phyloP scores from a whole-genome alignment of 64 coral and sea anemone genomes.

The Acropora yongei region DNA sequence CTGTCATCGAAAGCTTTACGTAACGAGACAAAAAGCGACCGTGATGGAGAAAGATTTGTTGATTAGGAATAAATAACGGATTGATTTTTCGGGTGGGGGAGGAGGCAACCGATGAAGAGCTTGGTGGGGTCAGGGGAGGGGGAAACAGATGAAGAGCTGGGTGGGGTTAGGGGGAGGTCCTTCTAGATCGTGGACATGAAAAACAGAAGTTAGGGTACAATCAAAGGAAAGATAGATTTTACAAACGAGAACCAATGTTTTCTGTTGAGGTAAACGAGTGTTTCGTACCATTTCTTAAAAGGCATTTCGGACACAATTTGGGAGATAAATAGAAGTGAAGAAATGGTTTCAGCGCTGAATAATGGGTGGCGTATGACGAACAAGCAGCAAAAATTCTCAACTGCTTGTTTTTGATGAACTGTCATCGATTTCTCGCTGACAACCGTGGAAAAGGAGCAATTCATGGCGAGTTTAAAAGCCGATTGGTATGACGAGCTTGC shows the following conservation, averaged over 20 bases:
- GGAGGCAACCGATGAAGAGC: too few species aligned
- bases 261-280: not conserved
- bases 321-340: not conserved
- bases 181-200: too few species aligned
- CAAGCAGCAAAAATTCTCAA: constrained; percentile 21
- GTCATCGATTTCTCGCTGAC: constrained; percentile 9
- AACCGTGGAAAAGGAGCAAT: not conserved
- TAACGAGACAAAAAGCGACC: too few species aligned
- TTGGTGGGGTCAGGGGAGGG: too few species aligned
- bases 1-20: too few species aligned
- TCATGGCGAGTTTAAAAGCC: constrained; percentile 2
- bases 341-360: not conserved
- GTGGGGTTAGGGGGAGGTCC: too few species aligned
- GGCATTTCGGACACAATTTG: not conserved
- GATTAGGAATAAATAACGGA: not conserved
- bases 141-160: too few species aligned
- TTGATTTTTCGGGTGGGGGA: too few species aligned
- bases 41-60: too few species aligned
- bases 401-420: constrained; percentile 35
- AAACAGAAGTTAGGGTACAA: too few species aligned
- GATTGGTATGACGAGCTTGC: constrained; percentile 23
- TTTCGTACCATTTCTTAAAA: not conserved
- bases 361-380: constrained; percentile 8
- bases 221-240: too few species aligned
- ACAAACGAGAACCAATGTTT: too few species aligned